Conservation (phyloP, 2,797 vertebrate genomes). For the Knipowitschia caucasica region DNA sequence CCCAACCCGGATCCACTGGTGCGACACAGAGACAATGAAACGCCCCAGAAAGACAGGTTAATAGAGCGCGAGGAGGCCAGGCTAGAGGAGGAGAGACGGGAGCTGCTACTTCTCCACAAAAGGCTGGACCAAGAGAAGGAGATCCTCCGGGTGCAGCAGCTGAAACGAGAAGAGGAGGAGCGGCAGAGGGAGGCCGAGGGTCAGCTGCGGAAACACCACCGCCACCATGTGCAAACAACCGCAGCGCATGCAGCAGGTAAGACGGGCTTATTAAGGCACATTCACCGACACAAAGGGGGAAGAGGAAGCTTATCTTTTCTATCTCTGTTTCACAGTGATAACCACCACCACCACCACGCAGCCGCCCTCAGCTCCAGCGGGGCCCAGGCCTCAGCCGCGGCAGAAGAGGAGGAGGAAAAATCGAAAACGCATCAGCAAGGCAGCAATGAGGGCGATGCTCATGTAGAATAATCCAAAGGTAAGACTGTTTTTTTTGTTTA, state of each 20-base stretch:
- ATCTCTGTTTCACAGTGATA: constrained; percentile 36
- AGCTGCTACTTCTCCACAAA: constrained; percentile 69
- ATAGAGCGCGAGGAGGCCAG: constrained; percentile 48
- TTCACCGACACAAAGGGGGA: not conserved
- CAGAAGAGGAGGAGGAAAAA: constrained; percentile 69
- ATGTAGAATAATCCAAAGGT: constrained; percentile 68
- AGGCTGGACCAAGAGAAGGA: constrained; percentile 73
- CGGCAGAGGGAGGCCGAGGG: constrained; percentile 28
- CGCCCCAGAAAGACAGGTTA: constrained; percentile 53
- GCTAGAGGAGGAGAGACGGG: constrained; percentile 66
- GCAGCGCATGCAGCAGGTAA: constrained; percentile 69
- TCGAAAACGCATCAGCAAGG: constrained; percentile 78
- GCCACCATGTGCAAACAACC: constrained; percentile 51
- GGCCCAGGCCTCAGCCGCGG: constrained; percentile 48
- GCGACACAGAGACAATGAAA: constrained; percentile 55
- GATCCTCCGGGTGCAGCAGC: constrained; percentile 58
- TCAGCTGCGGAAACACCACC: constrained; percentile 51
- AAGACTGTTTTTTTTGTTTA: constrained; percentile 6
- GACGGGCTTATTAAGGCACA: not conserved
- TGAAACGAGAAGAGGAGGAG: constrained; percentile 52
- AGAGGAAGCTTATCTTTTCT: not conserved
- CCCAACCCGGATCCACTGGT: constrained; percentile 59
- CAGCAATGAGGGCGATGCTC: constrained; percentile 80
- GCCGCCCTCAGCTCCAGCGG: constrained; percentile 25
- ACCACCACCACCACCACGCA: constrained; percentile 33